Conservation (phyloP, 2,797 vertebrate species). For the Phoebastria nigripes region DNA sequence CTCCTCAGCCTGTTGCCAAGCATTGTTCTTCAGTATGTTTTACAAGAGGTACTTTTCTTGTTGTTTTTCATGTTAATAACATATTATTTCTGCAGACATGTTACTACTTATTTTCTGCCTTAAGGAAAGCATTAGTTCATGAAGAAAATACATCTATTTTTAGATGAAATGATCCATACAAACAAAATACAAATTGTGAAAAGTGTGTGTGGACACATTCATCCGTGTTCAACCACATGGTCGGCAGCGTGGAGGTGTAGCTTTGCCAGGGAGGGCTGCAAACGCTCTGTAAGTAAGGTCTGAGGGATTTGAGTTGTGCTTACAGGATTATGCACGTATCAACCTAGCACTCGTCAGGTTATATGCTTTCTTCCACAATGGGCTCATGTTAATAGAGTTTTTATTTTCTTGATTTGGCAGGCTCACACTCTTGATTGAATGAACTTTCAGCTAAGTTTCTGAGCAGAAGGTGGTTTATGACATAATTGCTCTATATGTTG, state of each 20-base stretch:
- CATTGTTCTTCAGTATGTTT: slow-evolving; percentile 50
- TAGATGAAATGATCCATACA: background rate
- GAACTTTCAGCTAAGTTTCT: slow-evolving; percentile 75
- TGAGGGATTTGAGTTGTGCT: background rate
- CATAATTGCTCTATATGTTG: slow-evolving; percentile 75
- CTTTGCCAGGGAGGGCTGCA: background rate
- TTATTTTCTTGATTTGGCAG: slow-evolving; percentile 66
- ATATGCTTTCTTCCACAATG: background rate
- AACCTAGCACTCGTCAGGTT: background rate
- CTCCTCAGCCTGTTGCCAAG: slow-evolving; percentile 49
- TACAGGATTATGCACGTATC: background rate
- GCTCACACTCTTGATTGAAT: slow-evolving; percentile 52
- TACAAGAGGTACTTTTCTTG: slow-evolving; percentile 47
- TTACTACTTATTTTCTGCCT: slow-evolving; percentile 37
- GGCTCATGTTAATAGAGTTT: slow-evolving; percentile 43
- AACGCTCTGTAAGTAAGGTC: background rate
- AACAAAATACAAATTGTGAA: background rate
- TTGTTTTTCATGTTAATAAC: slow-evolving; percentile 56
- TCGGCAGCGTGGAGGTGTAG: background rate
- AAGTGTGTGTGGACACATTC: background rate
- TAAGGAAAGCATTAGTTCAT: background rate
- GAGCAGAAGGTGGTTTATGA: slow-evolving; percentile 66
- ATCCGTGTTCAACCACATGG: fast-evolving
- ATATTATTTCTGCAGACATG: slow-evolving; percentile 39
- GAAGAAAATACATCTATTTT: background rate